phyloP scores from a whole-genome alignment of 2,797 vertebrate species.

The Tapera naevia region DNA sequence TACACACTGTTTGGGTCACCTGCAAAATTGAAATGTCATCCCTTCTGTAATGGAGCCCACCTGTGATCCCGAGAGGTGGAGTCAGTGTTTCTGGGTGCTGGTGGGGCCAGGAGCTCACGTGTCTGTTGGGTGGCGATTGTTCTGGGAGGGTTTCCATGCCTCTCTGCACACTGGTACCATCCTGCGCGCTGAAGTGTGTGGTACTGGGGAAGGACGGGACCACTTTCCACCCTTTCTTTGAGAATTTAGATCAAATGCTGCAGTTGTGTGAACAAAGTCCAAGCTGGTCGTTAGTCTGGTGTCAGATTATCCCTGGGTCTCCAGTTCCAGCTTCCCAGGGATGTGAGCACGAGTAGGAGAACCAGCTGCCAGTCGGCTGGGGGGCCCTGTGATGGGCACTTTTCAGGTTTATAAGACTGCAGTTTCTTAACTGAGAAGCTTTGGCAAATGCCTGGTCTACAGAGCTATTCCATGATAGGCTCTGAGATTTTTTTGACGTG shows the following conservation, averaged over 20 bases:
- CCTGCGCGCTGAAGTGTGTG: accelerated
- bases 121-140: accelerated
- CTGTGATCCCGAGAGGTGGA: background rate
- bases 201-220: background rate
- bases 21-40: background rate
- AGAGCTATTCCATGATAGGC: background rate
- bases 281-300: accelerated
- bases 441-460: background rate
- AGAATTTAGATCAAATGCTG: background rate
- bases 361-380: background rate
- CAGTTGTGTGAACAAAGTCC: background rate
- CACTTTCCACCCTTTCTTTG: background rate
- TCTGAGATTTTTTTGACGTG: background rate
- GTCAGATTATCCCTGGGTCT: background rate
- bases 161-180: accelerated
- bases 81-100: background rate
- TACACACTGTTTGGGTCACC: background rate
- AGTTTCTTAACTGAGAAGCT: background rate
- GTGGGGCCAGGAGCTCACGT: accelerated
- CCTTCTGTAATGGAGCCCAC: background rate
- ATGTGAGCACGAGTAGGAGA: background rate
- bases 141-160: accelerated
- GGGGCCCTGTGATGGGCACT: accelerated
- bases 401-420: background rate
- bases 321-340: background rate